Evolutionary conservation across 2,113 vertebrate species (phyloP), one percentile per base, ranked within the genome.

Genomic region (Hippocampus guttulatus): DNA sequence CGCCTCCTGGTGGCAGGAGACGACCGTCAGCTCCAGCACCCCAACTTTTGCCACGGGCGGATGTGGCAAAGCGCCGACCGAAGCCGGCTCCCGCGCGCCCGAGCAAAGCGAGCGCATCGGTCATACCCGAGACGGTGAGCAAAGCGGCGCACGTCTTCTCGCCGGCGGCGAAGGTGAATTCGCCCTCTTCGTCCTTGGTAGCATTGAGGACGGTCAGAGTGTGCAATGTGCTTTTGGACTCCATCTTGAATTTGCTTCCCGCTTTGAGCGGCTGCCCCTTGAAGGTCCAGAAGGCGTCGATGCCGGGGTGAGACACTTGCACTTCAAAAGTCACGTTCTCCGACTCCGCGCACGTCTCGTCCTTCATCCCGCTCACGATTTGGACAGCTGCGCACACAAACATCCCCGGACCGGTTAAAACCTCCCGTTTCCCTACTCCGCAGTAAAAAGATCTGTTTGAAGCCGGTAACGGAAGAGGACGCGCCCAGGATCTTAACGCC

Each of bases 171-270:
- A 98, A 98, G 63, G 89, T 84, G 75, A 98, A 99, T 76, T 96
- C 89, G 78, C 97, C 97, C 88, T 99, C 97, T 69, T 98, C 96
- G 67, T 99, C 97, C 88, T 98, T 98, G 95, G 96, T 98, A 78
- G 95, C 90, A 73, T 97, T 96, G 78, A 95, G 84, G 64, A 99
- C 90, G 8, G 94, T 98, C 80, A 99, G 76, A 23, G 77, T 93
- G 82, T 98, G 93, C 80, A 85, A 88, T 85, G 95, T 96, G 71
- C 94, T 93, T 71, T 72, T 92, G 72, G 93, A 91, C 86, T 96
- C 95, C 68, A 96, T 93, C 90, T 96, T 98, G 85, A 96, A 94
- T 70, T 97, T 98, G 72, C 93, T 38, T 54, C 92, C 87, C 45
- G 93, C 85, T 79, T 95, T 94, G 68, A 99, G 92, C 12, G 93